These are phyloP conservation scores for Psilanteris sp. DNA, from an alignment of 1,140 invertebrate species.

Conservation along the genomic window DNA sequence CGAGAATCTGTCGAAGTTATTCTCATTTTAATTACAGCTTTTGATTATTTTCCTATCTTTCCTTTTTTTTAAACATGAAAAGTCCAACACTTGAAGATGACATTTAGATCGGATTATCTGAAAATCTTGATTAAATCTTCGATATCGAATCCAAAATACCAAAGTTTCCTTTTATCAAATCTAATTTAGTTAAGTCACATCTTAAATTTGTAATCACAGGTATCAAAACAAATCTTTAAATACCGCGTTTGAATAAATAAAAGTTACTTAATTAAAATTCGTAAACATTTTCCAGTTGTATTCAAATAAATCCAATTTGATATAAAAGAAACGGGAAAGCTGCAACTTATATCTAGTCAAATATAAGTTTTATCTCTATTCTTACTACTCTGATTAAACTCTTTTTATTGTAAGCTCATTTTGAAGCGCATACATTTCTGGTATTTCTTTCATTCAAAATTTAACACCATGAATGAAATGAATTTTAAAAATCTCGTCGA, in stretches of 20 bases:
- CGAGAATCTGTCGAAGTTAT: constrained; percentile 25
- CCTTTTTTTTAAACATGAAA: constrained; percentile 6
- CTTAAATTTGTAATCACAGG: no score
- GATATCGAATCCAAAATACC: background rate
- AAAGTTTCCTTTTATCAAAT: no score
- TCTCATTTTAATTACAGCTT: constrained; percentile 33
- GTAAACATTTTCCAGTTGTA: no score
- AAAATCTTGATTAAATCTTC: background rate
- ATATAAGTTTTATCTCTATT: no score
- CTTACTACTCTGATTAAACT: background rate
- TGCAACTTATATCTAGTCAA: no score
- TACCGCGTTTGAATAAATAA: no score
- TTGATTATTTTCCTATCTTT: constrained; percentile 22
- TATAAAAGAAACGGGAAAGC: no score
- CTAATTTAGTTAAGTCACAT: no score
- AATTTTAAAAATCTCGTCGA: background rate
- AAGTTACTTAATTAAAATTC: no score
- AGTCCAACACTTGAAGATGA: background rate
- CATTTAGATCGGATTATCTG: background rate
- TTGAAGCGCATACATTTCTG: background rate
- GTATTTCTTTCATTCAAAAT: constrained; percentile 1
- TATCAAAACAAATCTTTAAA: no score
- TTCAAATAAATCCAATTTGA: no score
- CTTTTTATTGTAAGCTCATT: background rate
- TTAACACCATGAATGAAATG: background rate